Conservation (phyloP, 2,797 vertebrate species). For the Pangasius mekongensis region DNA sequence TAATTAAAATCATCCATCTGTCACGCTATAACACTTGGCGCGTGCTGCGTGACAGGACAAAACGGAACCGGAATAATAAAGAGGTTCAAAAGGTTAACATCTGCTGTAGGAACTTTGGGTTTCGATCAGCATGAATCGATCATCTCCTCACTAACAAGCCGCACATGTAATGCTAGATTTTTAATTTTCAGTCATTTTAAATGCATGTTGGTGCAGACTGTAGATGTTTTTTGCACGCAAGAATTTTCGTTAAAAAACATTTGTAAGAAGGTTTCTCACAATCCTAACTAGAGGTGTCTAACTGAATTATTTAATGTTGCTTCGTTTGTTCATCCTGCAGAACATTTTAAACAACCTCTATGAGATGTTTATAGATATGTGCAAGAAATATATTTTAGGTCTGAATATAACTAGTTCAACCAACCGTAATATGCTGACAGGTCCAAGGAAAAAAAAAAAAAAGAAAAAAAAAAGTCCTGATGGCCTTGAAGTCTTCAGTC, state of each 20-base stretch:
- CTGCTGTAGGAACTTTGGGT: conserved; percentile 61
- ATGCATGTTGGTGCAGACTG: neutral
- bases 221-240: neutral
- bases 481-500: conserved; percentile 56
- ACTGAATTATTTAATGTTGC: neutral
- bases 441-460: conserved; percentile 45
- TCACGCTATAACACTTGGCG: conserved; percentile 73
- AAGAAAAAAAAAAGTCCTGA: conserved; percentile 35
- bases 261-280: no score
- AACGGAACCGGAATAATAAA: conserved; percentile 65
- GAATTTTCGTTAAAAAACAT: neutral
- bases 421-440: conserved; percentile 68
- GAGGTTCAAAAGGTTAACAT: conserved; percentile 70
- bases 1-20: conserved; percentile 77
- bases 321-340: neutral
- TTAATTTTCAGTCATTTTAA: neutral
- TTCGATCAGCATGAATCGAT: conserved; percentile 20
- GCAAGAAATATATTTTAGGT: no score
- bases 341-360: neutral
- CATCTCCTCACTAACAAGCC: neutral
- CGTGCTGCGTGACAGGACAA: conserved; percentile 70
- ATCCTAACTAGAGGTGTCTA: neutral
- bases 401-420: conserved; percentile 9
- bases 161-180: neutral
- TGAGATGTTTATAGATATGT: neutral